Percentiles rank a stretch among this genome's conserved stretches.
Conservation (phyloP, 2,888 invertebrate species). For the Nebria salina region DNA sequence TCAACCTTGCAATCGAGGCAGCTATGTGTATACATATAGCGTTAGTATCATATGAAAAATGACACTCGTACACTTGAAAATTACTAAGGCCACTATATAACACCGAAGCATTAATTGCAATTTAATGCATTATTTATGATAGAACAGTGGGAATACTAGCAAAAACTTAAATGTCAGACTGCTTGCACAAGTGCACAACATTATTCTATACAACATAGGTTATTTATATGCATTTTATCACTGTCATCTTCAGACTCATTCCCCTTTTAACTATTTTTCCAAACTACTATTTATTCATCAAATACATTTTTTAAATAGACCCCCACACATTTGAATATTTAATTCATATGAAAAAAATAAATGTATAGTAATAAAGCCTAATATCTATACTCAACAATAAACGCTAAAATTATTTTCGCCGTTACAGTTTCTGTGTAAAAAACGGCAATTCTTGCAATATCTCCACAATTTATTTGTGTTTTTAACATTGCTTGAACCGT, state of each 20-base stretch:
- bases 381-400: too few species aligned
- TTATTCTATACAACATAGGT: neutral
- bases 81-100: constrained; percentile 27
- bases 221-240: neutral
- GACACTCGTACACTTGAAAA: constrained; percentile 43
- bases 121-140: constrained; percentile 46
- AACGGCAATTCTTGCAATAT: too few species aligned
- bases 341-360: too few species aligned
- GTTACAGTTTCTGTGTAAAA: too few species aligned
- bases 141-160: constrained; percentile 36
- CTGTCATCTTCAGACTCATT: neutral
- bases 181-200: constrained; percentile 8
- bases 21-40: constrained; percentile 14
- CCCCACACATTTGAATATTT: too few species aligned
- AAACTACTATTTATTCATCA: neutral
- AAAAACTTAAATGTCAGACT: constrained; percentile 42
- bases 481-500: neutral
- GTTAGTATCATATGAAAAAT: constrained; percentile 33
- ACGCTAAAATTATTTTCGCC: too few species aligned
- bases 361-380: too few species aligned
- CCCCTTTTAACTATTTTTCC: neutral
- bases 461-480: neutral
- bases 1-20: constrained; percentile 29
- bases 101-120: constrained; percentile 38
- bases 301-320: too few species aligned